These are phyloP conservation scores for Dorcus parallelipipedus DNA, from an alignment of 2,888 invertebrate genomes.

Conservation along the genomic window DNA sequence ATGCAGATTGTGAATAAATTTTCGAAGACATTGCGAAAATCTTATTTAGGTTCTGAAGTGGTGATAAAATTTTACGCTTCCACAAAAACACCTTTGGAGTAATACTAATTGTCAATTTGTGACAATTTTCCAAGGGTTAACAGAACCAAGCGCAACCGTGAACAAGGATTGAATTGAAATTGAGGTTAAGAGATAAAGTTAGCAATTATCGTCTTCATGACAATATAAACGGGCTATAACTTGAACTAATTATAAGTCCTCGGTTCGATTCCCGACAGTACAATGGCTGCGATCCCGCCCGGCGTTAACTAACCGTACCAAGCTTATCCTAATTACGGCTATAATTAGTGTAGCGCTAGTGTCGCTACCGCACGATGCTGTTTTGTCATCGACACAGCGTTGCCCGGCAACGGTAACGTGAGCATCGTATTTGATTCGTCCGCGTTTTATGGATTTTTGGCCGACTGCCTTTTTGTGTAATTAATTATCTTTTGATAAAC, in stretches of 20 bases:
- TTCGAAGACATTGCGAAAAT: too few species aligned
- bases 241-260: constrained; percentile 42
- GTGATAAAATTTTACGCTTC: background rate
- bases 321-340: constrained; percentile 50
- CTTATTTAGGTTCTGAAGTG: too few species aligned
- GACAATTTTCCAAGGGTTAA: background rate
- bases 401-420: constrained; percentile 31
- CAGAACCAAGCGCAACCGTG: background rate
- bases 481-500: too few species aligned
- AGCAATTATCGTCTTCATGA: constrained; percentile 46
- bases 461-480: constrained; percentile 14
- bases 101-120: constrained; percentile 1
- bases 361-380: constrained; percentile 38
- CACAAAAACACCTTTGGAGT: background rate
- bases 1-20: too few species aligned
- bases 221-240: constrained; percentile 46
- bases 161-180: constrained; percentile 20
- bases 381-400: constrained; percentile 41
- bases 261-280: constrained; percentile 27
- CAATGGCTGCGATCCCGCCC: constrained; percentile 29
- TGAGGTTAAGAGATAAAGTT: constrained; percentile 42
- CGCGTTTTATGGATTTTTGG: constrained; percentile 44
- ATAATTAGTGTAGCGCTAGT: constrained; percentile 46
- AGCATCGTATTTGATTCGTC: constrained; percentile 35
- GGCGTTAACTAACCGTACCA: constrained; percentile 42